Conservation (phyloP, 2,113 vertebrate species). For the Corvus hawaiiensis region DNA sequence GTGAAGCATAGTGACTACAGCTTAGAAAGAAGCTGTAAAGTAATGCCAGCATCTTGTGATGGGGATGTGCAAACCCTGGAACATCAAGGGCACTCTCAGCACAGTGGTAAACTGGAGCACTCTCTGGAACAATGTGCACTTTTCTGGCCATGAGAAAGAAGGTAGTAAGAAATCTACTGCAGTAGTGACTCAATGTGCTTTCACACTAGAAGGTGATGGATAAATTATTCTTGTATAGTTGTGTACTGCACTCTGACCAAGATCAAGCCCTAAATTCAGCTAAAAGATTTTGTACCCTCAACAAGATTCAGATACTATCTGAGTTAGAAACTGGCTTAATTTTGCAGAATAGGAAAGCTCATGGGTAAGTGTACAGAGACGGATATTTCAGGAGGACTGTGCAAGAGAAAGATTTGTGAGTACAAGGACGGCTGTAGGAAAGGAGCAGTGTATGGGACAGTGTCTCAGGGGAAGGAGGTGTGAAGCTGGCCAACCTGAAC, state of each 20-base stretch:
- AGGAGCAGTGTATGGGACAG: background rate
- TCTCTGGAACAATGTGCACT: background rate
- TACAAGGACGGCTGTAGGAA: background rate
- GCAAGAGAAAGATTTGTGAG: background rate
- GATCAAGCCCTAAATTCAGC: background rate
- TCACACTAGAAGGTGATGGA: background rate
- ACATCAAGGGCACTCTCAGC: background rate
- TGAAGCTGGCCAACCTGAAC: background rate
- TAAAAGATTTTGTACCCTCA: background rate
- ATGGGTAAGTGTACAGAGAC: background rate
- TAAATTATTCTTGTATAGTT: background rate
- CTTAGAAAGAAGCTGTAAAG: background rate
- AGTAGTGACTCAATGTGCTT: background rate
- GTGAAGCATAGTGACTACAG: background rate
- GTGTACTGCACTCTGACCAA: background rate
- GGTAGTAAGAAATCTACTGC: background rate
- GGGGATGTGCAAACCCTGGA: background rate
- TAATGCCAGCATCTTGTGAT: rapidly evolving
- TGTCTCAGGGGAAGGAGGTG: background rate
- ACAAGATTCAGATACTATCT: background rate
- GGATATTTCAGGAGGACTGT: background rate
- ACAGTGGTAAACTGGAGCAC: background rate
- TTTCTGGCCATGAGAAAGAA: background rate
- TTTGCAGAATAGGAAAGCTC: background rate
- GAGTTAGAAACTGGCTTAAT: background rate